Evolutionary conservation across 2,113 vertebrate species (phyloP).

Genomic region (Gobiocypris rarus): DNA sequence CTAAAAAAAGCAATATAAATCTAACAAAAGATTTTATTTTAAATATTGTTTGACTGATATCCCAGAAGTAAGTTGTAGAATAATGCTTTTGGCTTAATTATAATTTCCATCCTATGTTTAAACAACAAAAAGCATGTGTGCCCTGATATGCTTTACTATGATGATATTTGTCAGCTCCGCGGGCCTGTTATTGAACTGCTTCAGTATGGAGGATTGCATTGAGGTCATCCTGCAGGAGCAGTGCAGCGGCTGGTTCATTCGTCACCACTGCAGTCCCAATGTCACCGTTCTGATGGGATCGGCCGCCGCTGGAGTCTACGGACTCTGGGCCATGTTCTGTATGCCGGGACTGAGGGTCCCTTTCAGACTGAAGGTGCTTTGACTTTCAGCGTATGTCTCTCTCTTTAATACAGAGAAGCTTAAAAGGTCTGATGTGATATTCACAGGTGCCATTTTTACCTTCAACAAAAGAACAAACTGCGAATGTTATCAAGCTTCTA

Average conservation of each 20-base stretch:
- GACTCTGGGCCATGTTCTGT: slow-evolving; percentile 61
- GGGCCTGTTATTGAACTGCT: background rate
- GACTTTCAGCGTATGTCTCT: background rate
- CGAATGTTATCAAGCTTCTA: slow-evolving; percentile 54
- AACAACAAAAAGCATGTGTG: background rate
- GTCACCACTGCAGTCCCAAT: slow-evolving; percentile 8
- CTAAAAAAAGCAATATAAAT: too few species aligned
- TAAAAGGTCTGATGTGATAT: background rate
- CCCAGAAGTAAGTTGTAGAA: background rate
- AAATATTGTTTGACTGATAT: background rate
- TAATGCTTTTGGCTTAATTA: background rate
- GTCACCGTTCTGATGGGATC: slow-evolving; percentile 38
- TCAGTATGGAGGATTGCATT: slow-evolving; percentile 56
- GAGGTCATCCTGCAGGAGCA: slow-evolving; percentile 55
- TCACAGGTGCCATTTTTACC: slow-evolving; percentile 54
- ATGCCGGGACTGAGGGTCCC: slow-evolving; percentile 56
- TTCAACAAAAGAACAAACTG: slow-evolving; percentile 47
- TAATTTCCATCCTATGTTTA: background rate
- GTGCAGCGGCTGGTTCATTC: slow-evolving; percentile 23
- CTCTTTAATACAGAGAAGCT: background rate
- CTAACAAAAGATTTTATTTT: background rate
- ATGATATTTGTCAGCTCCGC: background rate
- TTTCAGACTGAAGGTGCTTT: slow-evolving; percentile 50
- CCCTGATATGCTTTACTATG: background rate
- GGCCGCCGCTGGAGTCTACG: slow-evolving; percentile 49